These are phyloP conservation scores for Antrozous pallidus DNA, from an alignment of 2,797 vertebrate species.

Conservation along the genomic window DNA sequence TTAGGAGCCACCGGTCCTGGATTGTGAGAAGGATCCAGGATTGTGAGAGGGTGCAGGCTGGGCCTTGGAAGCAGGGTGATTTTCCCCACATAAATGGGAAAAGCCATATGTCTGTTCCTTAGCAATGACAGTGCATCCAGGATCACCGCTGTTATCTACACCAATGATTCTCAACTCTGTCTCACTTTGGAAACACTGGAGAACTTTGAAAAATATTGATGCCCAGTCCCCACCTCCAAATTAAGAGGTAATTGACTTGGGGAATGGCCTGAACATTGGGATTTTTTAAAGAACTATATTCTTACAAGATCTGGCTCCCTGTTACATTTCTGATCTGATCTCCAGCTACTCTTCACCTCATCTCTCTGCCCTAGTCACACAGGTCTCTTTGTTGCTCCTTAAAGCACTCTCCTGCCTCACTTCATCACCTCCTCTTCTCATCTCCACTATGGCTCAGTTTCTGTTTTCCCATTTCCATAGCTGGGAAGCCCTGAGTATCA, in stretches of 20 bases:
- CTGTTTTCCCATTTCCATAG: not conserved
- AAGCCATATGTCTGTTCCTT: not conserved
- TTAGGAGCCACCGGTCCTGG: too few species aligned
- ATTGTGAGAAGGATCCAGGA: too few species aligned
- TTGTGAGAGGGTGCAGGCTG: too few species aligned
- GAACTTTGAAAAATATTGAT: not conserved
- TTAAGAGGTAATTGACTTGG: not conserved
- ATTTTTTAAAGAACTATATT: not conserved
- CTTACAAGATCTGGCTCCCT: not conserved
- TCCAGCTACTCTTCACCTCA: not conserved
- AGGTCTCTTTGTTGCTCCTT: not conserved
- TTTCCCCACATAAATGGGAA: too few species aligned
- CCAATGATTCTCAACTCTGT: not conserved
- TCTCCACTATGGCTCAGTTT: not conserved
- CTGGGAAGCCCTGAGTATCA: not conserved
- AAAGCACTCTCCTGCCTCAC: not conserved
- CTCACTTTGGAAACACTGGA: not conserved
- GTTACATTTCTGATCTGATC: not conserved
- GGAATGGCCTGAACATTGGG: not conserved
- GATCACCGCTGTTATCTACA: not conserved
- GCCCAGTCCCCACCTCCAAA: not conserved
- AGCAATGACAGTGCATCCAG: accelerated
- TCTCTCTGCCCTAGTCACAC: not conserved
- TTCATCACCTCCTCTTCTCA: not conserved
- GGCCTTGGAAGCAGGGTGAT: too few species aligned